Conservation (phyloP, 2,888 invertebrate genomes). For the Epinotia bilunana region DNA sequence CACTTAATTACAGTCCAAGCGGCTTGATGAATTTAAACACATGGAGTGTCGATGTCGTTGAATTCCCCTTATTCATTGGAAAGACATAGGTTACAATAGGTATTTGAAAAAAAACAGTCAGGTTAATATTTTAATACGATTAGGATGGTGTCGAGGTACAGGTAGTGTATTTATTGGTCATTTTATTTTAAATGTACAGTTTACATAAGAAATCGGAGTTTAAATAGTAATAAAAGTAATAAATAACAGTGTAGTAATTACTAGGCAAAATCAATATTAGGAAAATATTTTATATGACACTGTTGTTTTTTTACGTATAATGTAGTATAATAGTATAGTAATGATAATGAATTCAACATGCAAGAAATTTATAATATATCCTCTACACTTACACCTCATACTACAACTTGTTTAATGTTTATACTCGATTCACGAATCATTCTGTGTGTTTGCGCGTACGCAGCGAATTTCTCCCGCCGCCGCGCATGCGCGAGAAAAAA, state of each 20-base stretch:
- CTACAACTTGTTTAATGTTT: slow-evolving; percentile 48
- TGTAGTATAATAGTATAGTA: neutral
- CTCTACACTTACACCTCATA: slow-evolving; percentile 1
- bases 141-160: no score
- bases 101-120: no score
- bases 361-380: neutral
- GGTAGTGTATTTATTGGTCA: no score
- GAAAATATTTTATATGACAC: neutral
- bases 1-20: no score
- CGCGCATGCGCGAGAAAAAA: slow-evolving; percentile 62
- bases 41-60: no score
- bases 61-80: no score
- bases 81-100: no score
- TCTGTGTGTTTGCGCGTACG: slow-evolving; percentile 52
- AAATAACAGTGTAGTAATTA: neutral
- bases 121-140: no score
- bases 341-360: neutral
- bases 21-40: no score
- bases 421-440: slow-evolving; percentile 55
- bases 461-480: slow-evolving; percentile 60
- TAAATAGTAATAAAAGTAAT: neutral
- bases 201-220: no score
- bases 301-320: neutral
- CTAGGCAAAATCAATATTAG: neutral
- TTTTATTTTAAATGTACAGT: no score